These are phyloP conservation scores for Saguinus midas DNA, from an alignment of 2,113 vertebrate species.

Conservation along the genomic window DNA sequence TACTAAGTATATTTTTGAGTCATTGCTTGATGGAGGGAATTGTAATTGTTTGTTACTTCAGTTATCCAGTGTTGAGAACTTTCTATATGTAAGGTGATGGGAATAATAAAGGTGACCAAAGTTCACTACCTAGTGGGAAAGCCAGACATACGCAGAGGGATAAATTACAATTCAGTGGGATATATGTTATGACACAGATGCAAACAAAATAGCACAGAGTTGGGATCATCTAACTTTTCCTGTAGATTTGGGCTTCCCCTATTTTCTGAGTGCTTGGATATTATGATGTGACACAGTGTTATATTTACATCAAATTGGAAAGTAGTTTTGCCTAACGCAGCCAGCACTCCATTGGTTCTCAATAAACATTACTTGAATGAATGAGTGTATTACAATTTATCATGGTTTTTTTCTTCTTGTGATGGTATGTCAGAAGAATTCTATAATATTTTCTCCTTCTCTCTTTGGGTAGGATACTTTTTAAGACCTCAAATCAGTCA, in stretches of 20 bases:
- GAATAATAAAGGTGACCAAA: not conserved
- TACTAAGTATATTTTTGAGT: not conserved
- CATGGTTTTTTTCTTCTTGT: not conserved
- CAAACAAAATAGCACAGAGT: not conserved
- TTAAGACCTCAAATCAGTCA: not conserved
- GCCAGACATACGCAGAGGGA: not conserved
- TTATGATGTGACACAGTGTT: not conserved
- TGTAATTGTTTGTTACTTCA: not conserved
- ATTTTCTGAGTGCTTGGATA: not conserved
- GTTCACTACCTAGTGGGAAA: not conserved
- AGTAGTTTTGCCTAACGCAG: not conserved
- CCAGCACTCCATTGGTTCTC: not conserved
- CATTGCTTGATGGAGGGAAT: not conserved
- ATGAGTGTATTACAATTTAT: not conserved
- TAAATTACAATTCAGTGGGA: not conserved
- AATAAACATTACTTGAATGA: not conserved
- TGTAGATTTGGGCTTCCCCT: not conserved
- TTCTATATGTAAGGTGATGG: not conserved
- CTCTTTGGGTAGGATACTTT: not conserved
- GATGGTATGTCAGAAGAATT: not conserved
- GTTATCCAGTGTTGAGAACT: not conserved
- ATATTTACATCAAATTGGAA: not conserved
- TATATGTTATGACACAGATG: not conserved
- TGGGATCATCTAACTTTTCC: not conserved
- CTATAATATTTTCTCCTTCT: not conserved